Evolutionary conservation across 2,888 invertebrate genomes (phyloP).

Genomic region (Acrobasis consociella): DNA sequence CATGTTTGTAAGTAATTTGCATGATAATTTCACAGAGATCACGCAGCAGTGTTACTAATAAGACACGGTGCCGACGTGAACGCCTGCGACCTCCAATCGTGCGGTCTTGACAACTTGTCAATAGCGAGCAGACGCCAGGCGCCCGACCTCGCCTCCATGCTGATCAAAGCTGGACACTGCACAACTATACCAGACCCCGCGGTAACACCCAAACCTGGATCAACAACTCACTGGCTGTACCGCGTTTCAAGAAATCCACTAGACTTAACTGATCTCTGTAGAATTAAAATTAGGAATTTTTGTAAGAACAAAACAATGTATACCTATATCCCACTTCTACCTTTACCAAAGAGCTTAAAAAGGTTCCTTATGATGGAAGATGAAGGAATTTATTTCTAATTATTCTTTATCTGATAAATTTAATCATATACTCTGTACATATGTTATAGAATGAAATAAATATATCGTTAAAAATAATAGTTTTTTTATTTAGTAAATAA

Average conservation of each 20-base stretch:
- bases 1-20: conserved; percentile 1
- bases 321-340: conserved; percentile 63
- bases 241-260: conserved; percentile 73
- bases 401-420: conserved; percentile 15
- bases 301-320: conserved; percentile 60
- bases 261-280: conserved; percentile 79
- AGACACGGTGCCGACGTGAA: conserved; percentile 86
- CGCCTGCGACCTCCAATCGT: conserved; percentile 79
- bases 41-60: conserved; percentile 81
- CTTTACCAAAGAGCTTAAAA: conserved; percentile 81
- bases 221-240: conserved; percentile 65
- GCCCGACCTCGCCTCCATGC: conserved; percentile 56
- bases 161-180: conserved; percentile 70
- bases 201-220: conserved; percentile 43
- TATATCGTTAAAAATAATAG: conserved; percentile 26
- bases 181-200: conserved; percentile 35
- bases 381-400: conserved; percentile 41
- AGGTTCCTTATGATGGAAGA: conserved; percentile 83
- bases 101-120: conserved; percentile 80
- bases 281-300: conserved; percentile 76
- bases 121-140: conserved; percentile 72
- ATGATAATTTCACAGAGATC: conserved; percentile 57
- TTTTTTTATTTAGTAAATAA: conserved; percentile 42
- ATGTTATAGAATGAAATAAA: conserved; percentile 18
- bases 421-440: conserved; percentile 23